phyloP scores from a whole-genome alignment of 2,888 invertebrate genomes.

The Tolmerus cingulatus region DNA sequence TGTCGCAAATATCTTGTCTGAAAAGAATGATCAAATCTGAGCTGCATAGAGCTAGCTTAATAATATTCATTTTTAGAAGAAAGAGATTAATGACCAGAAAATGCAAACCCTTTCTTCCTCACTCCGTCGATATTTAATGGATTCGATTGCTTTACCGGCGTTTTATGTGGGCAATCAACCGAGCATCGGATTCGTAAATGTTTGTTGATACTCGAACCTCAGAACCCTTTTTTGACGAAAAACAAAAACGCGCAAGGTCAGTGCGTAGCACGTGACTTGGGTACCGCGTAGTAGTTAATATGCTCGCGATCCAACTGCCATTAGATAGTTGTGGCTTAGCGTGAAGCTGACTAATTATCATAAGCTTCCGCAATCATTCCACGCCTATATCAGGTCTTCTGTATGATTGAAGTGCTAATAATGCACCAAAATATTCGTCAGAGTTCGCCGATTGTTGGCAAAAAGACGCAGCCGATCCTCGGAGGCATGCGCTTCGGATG shows the following conservation, averaged over 20 bases:
- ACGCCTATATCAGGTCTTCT: not conserved
- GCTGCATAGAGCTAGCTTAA: not conserved
- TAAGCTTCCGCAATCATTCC: constrained; percentile 24
- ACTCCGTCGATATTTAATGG: not conserved
- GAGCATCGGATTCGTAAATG: not conserved
- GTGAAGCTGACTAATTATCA: constrained; percentile 4
- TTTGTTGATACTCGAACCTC: not conserved
- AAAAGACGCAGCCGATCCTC: not conserved
- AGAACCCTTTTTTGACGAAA: constrained; percentile 15
- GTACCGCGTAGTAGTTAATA: not conserved
- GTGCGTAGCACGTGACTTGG: constrained; percentile 10
- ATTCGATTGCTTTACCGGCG: not conserved
- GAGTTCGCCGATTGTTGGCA: not conserved
- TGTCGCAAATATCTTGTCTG: not conserved
- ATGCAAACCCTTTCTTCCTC: not conserved
- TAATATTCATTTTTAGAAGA: not conserved
- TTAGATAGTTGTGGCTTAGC: not conserved
- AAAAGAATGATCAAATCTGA: not conserved
- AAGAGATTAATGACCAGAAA: not conserved
- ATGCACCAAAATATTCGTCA: not conserved
- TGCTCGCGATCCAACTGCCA: not conserved
- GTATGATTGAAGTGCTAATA: not conserved
- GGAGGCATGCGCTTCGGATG: not conserved
- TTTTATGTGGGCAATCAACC: not conserved
- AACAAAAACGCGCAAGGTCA: constrained; percentile 6